Evolutionary conservation across 1,140 invertebrate species (phyloP), one percentile per base, ranked within the genome.

Genomic region (Marisa cornuarietis): DNA sequence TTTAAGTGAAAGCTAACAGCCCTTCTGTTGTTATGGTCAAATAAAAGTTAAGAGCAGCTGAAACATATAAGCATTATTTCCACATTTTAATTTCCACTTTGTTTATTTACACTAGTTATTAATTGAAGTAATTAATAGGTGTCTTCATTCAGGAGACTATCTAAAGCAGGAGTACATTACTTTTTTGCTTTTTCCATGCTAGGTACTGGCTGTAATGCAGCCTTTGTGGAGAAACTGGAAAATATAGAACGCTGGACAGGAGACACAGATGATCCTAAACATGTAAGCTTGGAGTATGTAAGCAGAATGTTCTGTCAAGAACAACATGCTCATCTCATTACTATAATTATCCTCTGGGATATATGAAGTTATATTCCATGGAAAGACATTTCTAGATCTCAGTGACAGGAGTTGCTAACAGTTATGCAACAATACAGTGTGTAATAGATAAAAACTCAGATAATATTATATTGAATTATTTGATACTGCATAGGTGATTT

Each of bases 151-250:
- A 42, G 31, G 31, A 42, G 31, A 42, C 31, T 42, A 5, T 42
- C 31, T 42, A 42, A 5, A 5, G 31, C 31, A 42, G 31, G 31
- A 42, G 31, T 42, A 5, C 5, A 42, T 42, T 42, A 42, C 5
- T 42, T 42, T 2, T 42, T 58, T 58, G 2, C 2, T 3, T 71
- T 22, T 51, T 71, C 24, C 16, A 16, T 49, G 24, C 11, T 13
- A 93, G 97, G 97, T 78, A 99, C 97, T 13, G 97, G 97, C 18
- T 96, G 95, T 82, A 99, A 99, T 91, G 97, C 97, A 1, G 98
- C 97, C 87, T 99, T 99, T 90, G 95, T 99, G 24, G 98, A 99
- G 88, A 95, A 95, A 87, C 93, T 95, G 58, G 91, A 93, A 74
- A 95, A 95, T 83, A 94, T 94, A 18, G 94, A 90, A 52, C 88